Evolutionary conservation across 92 coral and sea anemone genomes (phyloP), one percentile per base, ranked within the genome.

Genomic region (Meandrina meandrites): DNA sequence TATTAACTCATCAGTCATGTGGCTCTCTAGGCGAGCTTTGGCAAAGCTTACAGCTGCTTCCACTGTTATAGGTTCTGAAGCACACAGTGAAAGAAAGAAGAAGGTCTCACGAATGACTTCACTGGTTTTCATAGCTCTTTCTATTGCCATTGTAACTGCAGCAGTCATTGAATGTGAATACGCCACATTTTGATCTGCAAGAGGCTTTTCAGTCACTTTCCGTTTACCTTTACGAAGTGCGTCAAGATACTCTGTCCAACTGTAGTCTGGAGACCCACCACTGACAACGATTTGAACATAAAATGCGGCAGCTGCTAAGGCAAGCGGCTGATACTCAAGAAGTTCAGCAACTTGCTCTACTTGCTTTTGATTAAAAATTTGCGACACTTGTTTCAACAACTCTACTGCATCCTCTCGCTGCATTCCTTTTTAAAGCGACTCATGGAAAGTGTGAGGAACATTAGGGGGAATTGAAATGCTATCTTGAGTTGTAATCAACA

Each of bases 101-200:
- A 91, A 87, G 1, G 85, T 56, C 36, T 79, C 45, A 10, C 66
- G 36, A 67, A 91, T 27, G 19, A 83, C 82, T 47, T 30, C 51
- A 77, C 77, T 51, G 9, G 51, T 83, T 21, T 48, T 72, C 32
- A 35, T 75, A 15, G 45, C 83, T 45, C 75, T 82, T n/a, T 82
- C 81, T 24, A 90, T 75, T 72, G 93, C 93, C 42, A 91, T 35
- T 58, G 40, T 50, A 18, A 84, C 75, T 50, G 93, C 89, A 24
- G 50, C 56, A 19, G 93, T 86, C 91, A 78, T 87, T 42, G 87
- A 24, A 51, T 68, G 9, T 50, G 80, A 79, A 31, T 80, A 87
- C 22, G 54, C 76, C 22, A 28, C 60, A 77, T 57, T 86, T 53
- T 69, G 79, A 8, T 90, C 45, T 30, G 81, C 22, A 37, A 77